A percentile compares a stretch with the other conserved stretches of the same genome.
Evolutionary conservation across 2,113 vertebrate genomes (phyloP).

Genomic region (Ramphastos sulfuratus): DNA sequence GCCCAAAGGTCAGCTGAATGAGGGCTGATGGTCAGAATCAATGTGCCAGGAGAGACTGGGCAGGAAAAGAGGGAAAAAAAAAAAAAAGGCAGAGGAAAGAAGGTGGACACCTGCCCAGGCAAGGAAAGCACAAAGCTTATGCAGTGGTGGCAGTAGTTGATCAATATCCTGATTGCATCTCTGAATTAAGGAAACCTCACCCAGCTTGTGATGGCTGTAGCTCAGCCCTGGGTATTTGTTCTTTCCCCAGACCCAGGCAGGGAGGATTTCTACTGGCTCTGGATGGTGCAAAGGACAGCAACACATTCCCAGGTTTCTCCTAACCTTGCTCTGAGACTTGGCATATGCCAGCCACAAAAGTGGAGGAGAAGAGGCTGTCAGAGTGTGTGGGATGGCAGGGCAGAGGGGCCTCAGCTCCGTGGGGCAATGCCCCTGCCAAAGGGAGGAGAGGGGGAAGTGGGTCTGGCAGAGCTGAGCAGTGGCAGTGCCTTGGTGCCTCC

Average conservation of each 20-base stretch:
- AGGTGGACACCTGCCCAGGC: rapidly evolving
- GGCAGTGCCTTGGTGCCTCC: not conserved
- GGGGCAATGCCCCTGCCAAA: not conserved
- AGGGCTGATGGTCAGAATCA: not conserved
- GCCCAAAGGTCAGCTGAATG: not conserved
- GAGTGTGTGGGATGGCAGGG: not conserved
- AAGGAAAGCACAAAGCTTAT: not conserved
- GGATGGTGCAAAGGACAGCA: not conserved
- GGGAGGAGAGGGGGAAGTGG: not conserved
- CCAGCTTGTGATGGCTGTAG: not conserved
- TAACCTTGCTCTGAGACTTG: not conserved
- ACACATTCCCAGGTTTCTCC: not conserved
- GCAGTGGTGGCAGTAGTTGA: not conserved
- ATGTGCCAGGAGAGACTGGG: not conserved
- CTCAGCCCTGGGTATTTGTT: not conserved
- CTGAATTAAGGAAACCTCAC: not conserved
- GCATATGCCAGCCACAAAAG: constrained; percentile 24
- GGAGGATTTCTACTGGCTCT: not conserved
- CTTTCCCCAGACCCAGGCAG: not conserved
- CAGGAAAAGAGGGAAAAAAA: not conserved
- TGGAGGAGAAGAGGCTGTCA: not conserved
- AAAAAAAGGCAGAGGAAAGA: not conserved
- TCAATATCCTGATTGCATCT: not conserved
- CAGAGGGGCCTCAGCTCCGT: not conserved
- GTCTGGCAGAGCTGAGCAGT: not conserved